Base-by-base conservation (phyloP, 2,888 invertebrate genomes). In the Cetonia aurata region DNA sequence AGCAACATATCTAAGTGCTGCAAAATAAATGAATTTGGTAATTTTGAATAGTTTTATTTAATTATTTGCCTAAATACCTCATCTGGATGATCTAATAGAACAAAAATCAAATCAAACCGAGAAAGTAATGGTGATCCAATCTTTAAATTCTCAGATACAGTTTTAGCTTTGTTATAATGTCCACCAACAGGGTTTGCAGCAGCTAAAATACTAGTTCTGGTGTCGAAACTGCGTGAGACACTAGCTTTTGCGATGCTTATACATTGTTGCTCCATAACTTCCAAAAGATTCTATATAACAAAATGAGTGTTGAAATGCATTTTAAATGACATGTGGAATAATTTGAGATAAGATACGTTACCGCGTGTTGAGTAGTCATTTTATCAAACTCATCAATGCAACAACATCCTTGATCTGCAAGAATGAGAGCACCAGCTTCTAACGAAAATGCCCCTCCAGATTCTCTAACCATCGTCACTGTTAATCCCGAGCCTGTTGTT, bases 381-480 rank as follows among this genome's bases (percentile, higher is more conserved):
- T 98, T 98, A 83, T 98, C 98, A 79, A 98, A 94, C 85, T 98
- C 98, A 83, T 98, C 98, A 55, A 98, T 94, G 78, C 96, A 96
- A 82, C 97, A 98, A 72, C 92, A 92, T 0, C 98, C 98, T 77
- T 90, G 91, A 82, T 95, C 94, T 15, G 96, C 93, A 67, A 95
- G 86, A 67, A 96, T 93, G 41, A 96, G 83, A 6, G 95, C 95
- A 0, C 96, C 98, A 0, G 96, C 96, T 84, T 96, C 96, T 62
- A 96, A 85, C 0, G 93, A 91, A 86, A 91, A 94, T 82, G 93
- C 96, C 1, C 91, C 88, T 69, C 93, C 90, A 52, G 89, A 86
- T 83, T 95, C 93, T 78, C 92, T 89, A 1, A 90, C 88, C 77
- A 96, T 83, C 8, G 94, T 92, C 65, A 95, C 94, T 0, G 95